phyloP scores from a whole-genome alignment of 2,888 invertebrate species.

The Trissolcus japonicus region DNA sequence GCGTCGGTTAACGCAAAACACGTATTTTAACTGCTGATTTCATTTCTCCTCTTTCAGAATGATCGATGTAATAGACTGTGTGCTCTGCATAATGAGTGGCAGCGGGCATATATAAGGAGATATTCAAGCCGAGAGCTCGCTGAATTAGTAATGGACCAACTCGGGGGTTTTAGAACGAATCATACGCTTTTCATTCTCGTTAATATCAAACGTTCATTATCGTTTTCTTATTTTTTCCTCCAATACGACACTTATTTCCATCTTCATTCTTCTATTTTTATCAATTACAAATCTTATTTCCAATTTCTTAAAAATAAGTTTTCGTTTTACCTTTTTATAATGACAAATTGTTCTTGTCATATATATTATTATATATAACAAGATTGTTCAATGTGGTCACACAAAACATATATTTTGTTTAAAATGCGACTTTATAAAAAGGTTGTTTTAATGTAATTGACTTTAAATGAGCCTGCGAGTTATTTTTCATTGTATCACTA shows the following conservation, averaged over 20 bases:
- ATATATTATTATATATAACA: no score
- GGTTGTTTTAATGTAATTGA: constrained; percentile 10
- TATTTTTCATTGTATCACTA: constrained; percentile 2
- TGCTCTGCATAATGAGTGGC: constrained; percentile 28
- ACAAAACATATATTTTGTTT: no score
- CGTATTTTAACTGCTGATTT: constrained; percentile 39
- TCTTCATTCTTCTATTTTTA: no score
- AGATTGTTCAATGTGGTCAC: no score
- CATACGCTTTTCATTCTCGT: constrained; percentile 4
- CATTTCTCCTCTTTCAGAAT: constrained; percentile 24
- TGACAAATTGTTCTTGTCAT: no score
- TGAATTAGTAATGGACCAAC: constrained; percentile 15
- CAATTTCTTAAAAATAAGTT: no score
- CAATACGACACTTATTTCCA: no score
- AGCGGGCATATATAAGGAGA: constrained; percentile 19
- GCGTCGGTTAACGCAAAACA: constrained; percentile 6
- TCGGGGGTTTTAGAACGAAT: constrained; percentile 7
- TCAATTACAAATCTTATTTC: constrained; percentile 12
- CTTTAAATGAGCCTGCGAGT: constrained; percentile 19
- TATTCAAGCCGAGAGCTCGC: constrained; percentile 7
- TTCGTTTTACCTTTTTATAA: no score
- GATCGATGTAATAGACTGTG: constrained; percentile 29
- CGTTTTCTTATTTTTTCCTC: no score
- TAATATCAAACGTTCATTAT: not conserved
- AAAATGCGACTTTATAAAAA: no score